Percentiles rank a stretch among this genome's conserved stretches.
phyloP scores from a whole-genome alignment of 92 coral and sea anemone species.

The Parazoanthus swiftii region DNA sequence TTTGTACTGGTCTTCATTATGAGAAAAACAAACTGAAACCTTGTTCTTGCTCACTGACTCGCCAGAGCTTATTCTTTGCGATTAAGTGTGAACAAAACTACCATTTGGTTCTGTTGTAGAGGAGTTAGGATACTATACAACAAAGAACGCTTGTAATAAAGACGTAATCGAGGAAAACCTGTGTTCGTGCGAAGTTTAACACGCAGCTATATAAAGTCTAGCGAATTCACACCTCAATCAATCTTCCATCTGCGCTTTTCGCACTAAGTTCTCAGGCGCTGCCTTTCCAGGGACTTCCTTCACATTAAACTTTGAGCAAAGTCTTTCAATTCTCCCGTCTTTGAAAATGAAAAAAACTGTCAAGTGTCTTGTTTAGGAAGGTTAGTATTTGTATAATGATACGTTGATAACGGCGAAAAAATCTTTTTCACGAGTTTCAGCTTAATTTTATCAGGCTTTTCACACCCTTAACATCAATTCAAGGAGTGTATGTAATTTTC shows the following conservation, averaged over 20 bases:
- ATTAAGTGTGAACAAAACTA: constrained; percentile 32
- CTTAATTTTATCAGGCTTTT: background rate
- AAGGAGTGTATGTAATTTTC: constrained; percentile 7
- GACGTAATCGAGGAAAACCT: constrained; percentile 8
- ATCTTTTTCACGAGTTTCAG: background rate
- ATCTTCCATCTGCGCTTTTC: constrained; percentile 29
- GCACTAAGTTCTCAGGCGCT: constrained; percentile 12
- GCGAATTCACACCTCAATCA: constrained; percentile 29
- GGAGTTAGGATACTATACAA: background rate
- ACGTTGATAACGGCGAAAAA: constrained; percentile 6
- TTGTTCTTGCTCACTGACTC: constrained; percentile 24
- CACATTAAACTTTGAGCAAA: background rate
- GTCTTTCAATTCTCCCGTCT: background rate
- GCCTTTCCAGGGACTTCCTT: background rate
- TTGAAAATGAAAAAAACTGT: background rate
- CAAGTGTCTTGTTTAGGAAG: background rate
- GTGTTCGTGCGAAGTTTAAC: constrained; percentile 40
- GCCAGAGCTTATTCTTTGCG: constrained; percentile 25
- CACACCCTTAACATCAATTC: background rate
- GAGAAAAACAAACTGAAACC: background rate
- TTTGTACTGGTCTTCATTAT: constrained; percentile 8
- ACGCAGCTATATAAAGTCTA: background rate
- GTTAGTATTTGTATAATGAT: background rate
- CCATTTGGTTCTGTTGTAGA: background rate
- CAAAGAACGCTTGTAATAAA: background rate